A percentile compares a stretch with the other conserved stretches of the same genome.
phyloP scores from a whole-genome alignment of 2,888 invertebrate genomes.

The Meiosimyza decipiens region DNA sequence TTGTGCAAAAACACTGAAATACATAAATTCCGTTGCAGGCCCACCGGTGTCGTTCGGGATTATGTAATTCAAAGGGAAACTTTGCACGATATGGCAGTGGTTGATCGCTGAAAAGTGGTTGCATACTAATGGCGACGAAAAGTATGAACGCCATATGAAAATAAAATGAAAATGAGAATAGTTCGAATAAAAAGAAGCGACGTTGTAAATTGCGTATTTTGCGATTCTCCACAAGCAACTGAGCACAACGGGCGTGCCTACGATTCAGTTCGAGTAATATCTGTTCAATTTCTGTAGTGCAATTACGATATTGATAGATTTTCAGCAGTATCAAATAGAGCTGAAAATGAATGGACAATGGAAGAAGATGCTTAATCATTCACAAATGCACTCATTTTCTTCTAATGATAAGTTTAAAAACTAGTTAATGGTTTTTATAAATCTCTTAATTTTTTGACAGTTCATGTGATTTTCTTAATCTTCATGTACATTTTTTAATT shows the following conservation, averaged over 20 bases:
- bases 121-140: conserved; percentile 49
- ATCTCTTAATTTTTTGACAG: no score
- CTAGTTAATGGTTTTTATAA: no score
- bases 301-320: conserved; percentile 41
- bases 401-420: no score
- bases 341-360: conserved; percentile 42
- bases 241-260: conserved; percentile 34
- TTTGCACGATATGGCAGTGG: conserved; percentile 50
- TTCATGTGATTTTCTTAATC: no score
- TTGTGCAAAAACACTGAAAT: conserved; percentile 48
- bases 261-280: conserved; percentile 44
- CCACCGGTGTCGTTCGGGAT: conserved; percentile 39
- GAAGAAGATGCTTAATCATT: not conserved
- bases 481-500: no score
- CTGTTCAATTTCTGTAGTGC: conserved; percentile 48
- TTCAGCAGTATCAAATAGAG: conserved; percentile 51
- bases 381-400: no score
- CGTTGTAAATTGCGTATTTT: conserved; percentile 48
- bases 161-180: conserved; percentile 38
- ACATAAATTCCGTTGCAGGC: conserved; percentile 45
- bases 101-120: conserved; percentile 49
- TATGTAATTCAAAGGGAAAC: conserved; percentile 52
- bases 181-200: conserved; percentile 49
- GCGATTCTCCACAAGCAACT: conserved; percentile 10
- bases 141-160: conserved; percentile 45